Conservation (phyloP, 2,113 vertebrate species). For the Mohoua ochrocephala region DNA sequence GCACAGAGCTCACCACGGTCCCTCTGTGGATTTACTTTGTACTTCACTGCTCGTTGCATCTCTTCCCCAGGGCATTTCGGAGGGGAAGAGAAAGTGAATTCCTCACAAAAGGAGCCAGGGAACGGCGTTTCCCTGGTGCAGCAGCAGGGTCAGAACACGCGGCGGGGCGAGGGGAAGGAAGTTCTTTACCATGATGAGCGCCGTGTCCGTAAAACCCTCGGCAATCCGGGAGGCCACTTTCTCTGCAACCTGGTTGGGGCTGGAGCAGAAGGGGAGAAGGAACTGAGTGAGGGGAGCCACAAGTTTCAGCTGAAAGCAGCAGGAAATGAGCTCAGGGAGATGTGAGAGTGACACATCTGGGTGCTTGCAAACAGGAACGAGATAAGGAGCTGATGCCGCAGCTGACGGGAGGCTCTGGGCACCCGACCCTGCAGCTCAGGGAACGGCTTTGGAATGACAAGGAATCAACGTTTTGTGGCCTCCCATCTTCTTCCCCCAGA, state of each 20-base stretch:
- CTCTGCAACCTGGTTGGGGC: constrained; percentile 94
- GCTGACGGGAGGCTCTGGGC: background rate
- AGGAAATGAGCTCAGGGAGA: background rate
- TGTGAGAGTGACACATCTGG: background rate
- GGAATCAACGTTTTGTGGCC: background rate
- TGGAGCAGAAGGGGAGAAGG: constrained; percentile 45
- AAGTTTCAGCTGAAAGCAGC: background rate
- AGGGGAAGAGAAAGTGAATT: background rate
- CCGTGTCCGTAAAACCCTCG: constrained; percentile 88
- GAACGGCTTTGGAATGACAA: background rate
- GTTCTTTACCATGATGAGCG: constrained; percentile 87
- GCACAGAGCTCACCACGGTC: background rate
- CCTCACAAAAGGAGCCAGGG: background rate
- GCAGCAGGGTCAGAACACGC: background rate
- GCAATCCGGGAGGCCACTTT: constrained; percentile 92
- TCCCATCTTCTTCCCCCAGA: background rate
- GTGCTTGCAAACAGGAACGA: background rate
- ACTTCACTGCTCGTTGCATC: background rate
- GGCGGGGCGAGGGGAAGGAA: background rate
- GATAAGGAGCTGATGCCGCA: background rate
- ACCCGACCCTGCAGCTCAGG: accelerated
- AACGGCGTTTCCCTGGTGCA: background rate
- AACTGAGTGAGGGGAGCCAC: background rate
- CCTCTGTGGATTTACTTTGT: background rate
- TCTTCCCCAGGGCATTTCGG: background rate